Evolutionary conservation across 2,797 vertebrate species (phyloP), one percentile per base, ranked within the genome.

Genomic region (Urocyon cinereoargenteus): DNA sequence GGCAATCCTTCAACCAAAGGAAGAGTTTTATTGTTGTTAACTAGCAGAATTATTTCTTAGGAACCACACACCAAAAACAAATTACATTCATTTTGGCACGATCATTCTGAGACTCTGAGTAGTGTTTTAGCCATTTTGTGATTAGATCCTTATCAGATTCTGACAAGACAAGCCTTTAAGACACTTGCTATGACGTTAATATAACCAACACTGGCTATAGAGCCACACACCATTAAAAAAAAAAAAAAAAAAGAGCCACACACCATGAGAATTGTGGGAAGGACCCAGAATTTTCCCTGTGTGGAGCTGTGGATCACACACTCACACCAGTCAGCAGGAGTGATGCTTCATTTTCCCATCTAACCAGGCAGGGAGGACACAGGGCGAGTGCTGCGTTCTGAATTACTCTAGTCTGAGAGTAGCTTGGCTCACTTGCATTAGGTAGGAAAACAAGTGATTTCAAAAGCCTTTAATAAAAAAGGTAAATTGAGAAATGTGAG

Each of bases 141-240:
- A 86, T 62, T 78, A 88, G 73, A 57, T 61, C 34, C 15, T 53
- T 59, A 22, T 85, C 68, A 85, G 83, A 90, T 88, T 28, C 51
- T 34, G 68, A 77, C 55, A 28, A 31, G 77, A 55, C 53, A 91
- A 92, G 92, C 36, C 36, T 90, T 95, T 70, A 81, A 55, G 91
- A 40, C 88, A 87, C 93, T 86, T 94, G 75, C 86, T 92, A 4
- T 6, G 31, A 87, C 82, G 77, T 84, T 86, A 91, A 91, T 59
- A 40, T 36, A 91, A 94, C 94, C 84, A 91, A 87, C 86, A 94
- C 86, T 59, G 94, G 91, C 86, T 93, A 57, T 68, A 61, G 62
- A 97, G 83, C 70, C 92, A 62, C 75, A 79, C 57, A 49, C 36
- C 86, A 62, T 3, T n/a, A n/a, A n/a, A n/a, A n/a, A n/a, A n/a